Evolutionary conservation across 2,888 invertebrate genomes (phyloP).

Genomic region (Hetaerina titia): DNA sequence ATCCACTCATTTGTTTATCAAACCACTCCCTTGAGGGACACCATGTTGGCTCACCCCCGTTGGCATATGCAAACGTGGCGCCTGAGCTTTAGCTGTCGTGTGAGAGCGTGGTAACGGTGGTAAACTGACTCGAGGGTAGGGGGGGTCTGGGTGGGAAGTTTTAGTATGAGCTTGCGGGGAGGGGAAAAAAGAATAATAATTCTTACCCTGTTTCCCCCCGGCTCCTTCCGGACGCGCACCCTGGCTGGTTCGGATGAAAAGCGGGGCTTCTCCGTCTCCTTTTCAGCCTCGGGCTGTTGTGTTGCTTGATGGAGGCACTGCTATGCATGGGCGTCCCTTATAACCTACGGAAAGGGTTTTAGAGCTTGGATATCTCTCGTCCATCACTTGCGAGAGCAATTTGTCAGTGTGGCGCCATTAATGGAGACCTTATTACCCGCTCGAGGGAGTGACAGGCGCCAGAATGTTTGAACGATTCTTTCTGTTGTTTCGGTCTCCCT

Average conservation of each 20-base stretch:
- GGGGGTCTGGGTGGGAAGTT: background rate
- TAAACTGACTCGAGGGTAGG: background rate
- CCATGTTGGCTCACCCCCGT: constrained; percentile 59
- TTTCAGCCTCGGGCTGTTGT: background rate
- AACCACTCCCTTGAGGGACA: constrained; percentile 66
- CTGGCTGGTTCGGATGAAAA: background rate
- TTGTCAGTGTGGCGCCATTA: constrained; percentile 48
- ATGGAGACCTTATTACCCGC: constrained; percentile 59
- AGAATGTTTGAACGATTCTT: constrained; percentile 29
- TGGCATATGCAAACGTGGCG: constrained; percentile 64
- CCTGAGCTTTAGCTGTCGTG: constrained; percentile 38
- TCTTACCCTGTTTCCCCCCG: constrained; percentile 19
- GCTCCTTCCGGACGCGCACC: constrained; percentile 13
- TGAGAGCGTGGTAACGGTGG: background rate
- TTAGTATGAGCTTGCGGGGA: background rate
- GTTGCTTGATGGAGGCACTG: constrained; percentile 26
- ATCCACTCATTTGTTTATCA: constrained; percentile 67
- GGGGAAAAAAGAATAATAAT: constrained; percentile 38
- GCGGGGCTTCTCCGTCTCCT: constrained; percentile 17
- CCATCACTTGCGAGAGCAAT: constrained; percentile 39
- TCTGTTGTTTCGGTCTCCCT: constrained; percentile 11
- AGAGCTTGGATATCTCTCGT: constrained; percentile 24
- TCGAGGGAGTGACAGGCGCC: background rate
- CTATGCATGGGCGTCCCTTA: constrained; percentile 7
- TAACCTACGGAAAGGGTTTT: constrained; percentile 4